These are phyloP conservation scores for Drosophila borealis DNA, from an alignment of 2,888 invertebrate genomes.

Conservation along the genomic window DNA sequence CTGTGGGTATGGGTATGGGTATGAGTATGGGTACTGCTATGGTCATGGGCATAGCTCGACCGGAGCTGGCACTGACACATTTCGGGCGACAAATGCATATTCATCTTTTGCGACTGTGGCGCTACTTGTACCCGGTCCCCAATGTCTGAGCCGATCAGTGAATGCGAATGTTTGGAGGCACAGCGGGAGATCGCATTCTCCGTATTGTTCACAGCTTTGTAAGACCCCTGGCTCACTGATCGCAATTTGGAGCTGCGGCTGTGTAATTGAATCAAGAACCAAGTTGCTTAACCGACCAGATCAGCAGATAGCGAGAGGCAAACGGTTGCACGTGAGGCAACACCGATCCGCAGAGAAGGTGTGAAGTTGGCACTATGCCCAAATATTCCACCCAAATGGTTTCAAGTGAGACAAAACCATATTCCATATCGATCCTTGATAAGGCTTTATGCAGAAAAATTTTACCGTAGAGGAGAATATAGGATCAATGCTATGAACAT, in stretches of 20 bases:
- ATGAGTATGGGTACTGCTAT: conserved; percentile 19
- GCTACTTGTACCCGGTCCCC: conserved; percentile 51
- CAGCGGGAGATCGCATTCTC: conserved; percentile 60
- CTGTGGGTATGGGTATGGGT: background rate
- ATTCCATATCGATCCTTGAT: background rate
- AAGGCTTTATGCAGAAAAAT: no score
- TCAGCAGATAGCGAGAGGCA: conserved; percentile 9
- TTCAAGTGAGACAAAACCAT: background rate
- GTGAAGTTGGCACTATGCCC: conserved; percentile 35
- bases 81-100: conserved; percentile 64
- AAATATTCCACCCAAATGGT: conserved; percentile 3
- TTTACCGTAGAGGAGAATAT: no score
- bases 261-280: conserved; percentile 63
- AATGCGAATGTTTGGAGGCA: conserved; percentile 52
- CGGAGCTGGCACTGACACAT: conserved; percentile 24
- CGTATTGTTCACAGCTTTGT: conserved; percentile 60
- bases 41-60: conserved; percentile 1
- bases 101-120: conserved; percentile 59
- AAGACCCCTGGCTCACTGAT: conserved; percentile 40
- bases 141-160: conserved; percentile 59
- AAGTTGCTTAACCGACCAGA: conserved; percentile 11
- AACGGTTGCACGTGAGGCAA: background rate
- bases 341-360: conserved; percentile 9
- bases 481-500: no score
- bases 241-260: conserved; percentile 55